Evolutionary conservation across 1,140 invertebrate species (phyloP).

Genomic region (Neotoxoptera formosana): DNA sequence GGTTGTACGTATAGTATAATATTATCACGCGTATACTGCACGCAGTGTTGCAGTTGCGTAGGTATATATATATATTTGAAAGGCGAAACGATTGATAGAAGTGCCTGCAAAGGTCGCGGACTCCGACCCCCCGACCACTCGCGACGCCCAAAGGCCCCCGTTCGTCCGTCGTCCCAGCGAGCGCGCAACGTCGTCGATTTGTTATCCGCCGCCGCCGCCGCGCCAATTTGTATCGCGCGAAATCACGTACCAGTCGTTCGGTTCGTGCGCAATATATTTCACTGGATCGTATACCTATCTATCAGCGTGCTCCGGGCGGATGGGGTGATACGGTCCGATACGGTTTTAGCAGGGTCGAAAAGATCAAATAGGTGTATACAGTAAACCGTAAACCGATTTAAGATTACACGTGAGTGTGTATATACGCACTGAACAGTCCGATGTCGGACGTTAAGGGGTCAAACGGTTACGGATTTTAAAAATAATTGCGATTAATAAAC

Average conservation of each 20-base stretch:
- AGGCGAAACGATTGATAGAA: slow-evolving; percentile 14
- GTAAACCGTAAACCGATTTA: background rate
- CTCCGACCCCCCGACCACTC: background rate
- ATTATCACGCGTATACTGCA: background rate
- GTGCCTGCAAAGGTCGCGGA: background rate
- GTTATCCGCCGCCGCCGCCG: background rate
- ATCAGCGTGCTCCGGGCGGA: background rate
- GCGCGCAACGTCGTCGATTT: background rate
- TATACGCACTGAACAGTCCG: background rate
- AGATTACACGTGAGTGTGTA: no score
- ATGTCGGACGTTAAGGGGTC: background rate
- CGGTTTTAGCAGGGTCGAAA: background rate
- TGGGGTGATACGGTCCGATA: background rate
- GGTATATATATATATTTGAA: background rate
- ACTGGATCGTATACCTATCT: background rate
- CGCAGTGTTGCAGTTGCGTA: background rate
- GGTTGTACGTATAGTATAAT: background rate
- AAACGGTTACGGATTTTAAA: background rate
- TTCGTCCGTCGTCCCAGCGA: background rate
- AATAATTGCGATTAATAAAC: background rate
- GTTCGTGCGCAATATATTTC: background rate
- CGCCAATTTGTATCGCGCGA: background rate
- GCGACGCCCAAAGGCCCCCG: background rate
- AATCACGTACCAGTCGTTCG: background rate
- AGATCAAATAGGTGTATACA: background rate